Evolutionary conservation across 2,797 vertebrate genomes (phyloP), one percentile per base, ranked within the genome.

Genomic region (Prionace glauca): DNA sequence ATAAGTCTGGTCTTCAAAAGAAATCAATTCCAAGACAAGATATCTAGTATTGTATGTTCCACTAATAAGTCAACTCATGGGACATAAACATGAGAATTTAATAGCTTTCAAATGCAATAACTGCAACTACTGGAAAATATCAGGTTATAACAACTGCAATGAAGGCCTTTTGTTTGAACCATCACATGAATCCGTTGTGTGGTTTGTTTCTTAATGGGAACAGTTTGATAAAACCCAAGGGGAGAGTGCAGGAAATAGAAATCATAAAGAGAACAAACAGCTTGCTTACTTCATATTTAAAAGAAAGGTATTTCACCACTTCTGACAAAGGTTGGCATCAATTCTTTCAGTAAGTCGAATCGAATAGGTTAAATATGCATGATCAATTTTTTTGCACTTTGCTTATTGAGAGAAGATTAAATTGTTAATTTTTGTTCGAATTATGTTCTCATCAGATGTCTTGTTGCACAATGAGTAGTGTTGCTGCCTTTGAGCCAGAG

Each of bases 121-220:
- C 74, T 9, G 26, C 26, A 45, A 26, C 45, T 56, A 10, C 71
- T 94, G 45, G 45, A 94, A 65, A 65, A 91, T 91, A 91, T 65
- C 88, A 91, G 93, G 41, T 94, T 94, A 74, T 74, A 72, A 94
- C 12, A 94, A 74, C 69, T 72, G 45, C 10, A 67, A 41, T 94
- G 67, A 94, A 72, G 56, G n/a, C 71, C 11, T 14, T 94, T 62
- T 65, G 65, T 36, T 94, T 94, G 91, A 71, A 94, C 18, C 41
- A 74, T 50, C 71, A 94, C 32, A 14, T 32, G 71, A 50, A 94
- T 94, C 93, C 16, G 26, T 72, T 32, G 12, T 74, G 71, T 50
- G 14, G 8, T 72, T 94, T 72, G 24, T 69, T 45, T 72, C 24
- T 72, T 45, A 72, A 72, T 45, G 36, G 36, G 29, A 72, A 24